Base-by-base conservation (phyloP, 2,113 vertebrate species). In the Macrotis lagotis region DNA sequence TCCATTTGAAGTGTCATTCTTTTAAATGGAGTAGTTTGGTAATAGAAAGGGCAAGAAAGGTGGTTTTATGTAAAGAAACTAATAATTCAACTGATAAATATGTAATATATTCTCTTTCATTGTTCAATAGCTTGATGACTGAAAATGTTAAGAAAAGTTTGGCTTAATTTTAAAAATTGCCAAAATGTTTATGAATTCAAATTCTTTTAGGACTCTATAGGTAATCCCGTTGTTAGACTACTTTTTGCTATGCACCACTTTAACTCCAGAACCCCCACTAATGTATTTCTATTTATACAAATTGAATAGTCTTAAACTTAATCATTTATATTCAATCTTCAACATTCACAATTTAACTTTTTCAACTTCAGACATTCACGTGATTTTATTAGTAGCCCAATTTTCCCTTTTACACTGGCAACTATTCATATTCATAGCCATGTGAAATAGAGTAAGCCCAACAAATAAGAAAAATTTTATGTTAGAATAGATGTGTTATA, bases 401-500 rank as follows among this genome's bases (percentile, higher is more conserved):
- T 59, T 59, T 59, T 59, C 28, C 28, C 28, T 59, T 59, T 59
- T 31, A 10, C 26, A 31, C 12, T 59, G 28, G 28, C 26, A 31
- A 59, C 28, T 3, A 12, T 59, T 26, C 28, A 59, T 2, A 59
- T 59, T 59, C 28, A 59, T 28, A 59, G 0, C 53, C 31, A 59
- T 59, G 7, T 59, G 26, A 8, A 59, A 9, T 31, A 10, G 26
- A 31, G 8, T 31, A 59, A 31, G 53, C 7, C 53, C 9, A 55
- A 55, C 53, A 55, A 55, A 59, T 59, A 31, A 31, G 8, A 59
- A 59, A 59, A 31, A 93, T 90, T 48, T 28, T 16, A 74, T 94
- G 96, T 94, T 94, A 91, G 96, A 93, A 91, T 74, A 31, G 50
- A 94, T 88, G 53, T 94, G 89, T 50, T 44, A 92, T 96, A 47